Evolutionary conservation across 2,113 vertebrate genomes (phyloP).

Genomic region (Stomatorhinus ivindoensis): DNA sequence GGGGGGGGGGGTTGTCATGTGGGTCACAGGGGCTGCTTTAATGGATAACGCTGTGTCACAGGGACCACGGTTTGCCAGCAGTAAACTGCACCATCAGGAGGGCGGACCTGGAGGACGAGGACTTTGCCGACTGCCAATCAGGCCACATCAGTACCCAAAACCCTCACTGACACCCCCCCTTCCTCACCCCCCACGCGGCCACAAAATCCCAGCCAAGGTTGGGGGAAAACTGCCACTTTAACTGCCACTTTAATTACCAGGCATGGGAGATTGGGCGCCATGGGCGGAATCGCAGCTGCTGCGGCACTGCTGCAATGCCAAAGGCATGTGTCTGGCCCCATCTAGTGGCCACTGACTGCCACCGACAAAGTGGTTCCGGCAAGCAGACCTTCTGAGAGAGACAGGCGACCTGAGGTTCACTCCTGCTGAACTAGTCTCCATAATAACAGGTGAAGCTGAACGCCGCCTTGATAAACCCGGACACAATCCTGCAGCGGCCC

Average conservation of each 20-base stretch:
- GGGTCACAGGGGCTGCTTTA: conserved; percentile 3
- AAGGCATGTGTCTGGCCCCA: conserved; percentile 30
- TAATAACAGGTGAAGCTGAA: background rate
- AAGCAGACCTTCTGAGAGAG: background rate
- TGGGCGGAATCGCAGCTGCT: background rate
- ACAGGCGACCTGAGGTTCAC: background rate
- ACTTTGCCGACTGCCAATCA: background rate
- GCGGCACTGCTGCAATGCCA: background rate
- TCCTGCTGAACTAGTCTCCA: background rate
- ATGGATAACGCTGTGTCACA: background rate
- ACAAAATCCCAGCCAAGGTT: background rate
- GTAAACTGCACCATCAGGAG: background rate
- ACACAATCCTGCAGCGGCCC: background rate
- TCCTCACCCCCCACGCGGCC: background rate
- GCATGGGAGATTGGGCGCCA: background rate
- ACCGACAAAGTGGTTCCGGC: background rate
- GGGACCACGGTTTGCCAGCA: background rate
- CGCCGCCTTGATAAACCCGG: background rate
- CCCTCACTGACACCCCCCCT: background rate
- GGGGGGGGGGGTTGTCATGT: background rate
- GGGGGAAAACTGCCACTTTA: background rate
- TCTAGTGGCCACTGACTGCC: conserved; percentile 38
- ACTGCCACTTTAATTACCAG: background rate
- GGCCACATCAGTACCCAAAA: background rate
- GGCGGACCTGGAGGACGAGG: background rate